phyloP scores from a whole-genome alignment of 2,797 vertebrate species.

The Capromys pilorides region DNA sequence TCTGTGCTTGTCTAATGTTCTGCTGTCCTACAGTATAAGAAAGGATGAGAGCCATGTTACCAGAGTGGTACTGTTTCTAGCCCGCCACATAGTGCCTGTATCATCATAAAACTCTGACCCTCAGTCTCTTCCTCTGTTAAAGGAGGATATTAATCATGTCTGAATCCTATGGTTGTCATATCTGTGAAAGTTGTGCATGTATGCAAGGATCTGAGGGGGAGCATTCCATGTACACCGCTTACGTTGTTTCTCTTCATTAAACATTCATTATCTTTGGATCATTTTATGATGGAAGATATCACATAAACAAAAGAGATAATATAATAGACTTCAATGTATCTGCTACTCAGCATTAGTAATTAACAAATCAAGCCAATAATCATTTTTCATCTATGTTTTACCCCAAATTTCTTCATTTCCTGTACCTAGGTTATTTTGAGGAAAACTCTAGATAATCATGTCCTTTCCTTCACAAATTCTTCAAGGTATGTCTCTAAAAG shows the following conservation, averaged over 20 bases:
- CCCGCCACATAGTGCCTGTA: background rate
- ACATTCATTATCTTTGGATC: background rate
- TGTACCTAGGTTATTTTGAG: background rate
- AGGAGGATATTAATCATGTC: background rate
- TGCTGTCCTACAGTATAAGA: background rate
- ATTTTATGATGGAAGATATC: background rate
- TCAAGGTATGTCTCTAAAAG: background rate
- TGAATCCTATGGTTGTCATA: background rate
- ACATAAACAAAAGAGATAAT: background rate
- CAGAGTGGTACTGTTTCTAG: background rate
- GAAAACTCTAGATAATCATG: background rate
- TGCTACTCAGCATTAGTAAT: background rate
- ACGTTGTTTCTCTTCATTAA: background rate
- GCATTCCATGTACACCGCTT: background rate
- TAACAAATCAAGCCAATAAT: background rate
- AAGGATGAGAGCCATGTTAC: background rate
- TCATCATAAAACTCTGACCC: background rate
- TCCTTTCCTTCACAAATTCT: background rate
- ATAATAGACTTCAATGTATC: background rate
- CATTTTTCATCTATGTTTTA: background rate
- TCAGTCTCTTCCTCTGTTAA: background rate
- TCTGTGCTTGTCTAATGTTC: background rate
- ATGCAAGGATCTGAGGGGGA: background rate
- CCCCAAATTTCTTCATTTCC: background rate
- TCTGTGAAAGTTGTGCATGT: background rate